Evolutionary conservation across 2,888 invertebrate genomes (phyloP).

Genomic region (Drosophila robusta): DNA sequence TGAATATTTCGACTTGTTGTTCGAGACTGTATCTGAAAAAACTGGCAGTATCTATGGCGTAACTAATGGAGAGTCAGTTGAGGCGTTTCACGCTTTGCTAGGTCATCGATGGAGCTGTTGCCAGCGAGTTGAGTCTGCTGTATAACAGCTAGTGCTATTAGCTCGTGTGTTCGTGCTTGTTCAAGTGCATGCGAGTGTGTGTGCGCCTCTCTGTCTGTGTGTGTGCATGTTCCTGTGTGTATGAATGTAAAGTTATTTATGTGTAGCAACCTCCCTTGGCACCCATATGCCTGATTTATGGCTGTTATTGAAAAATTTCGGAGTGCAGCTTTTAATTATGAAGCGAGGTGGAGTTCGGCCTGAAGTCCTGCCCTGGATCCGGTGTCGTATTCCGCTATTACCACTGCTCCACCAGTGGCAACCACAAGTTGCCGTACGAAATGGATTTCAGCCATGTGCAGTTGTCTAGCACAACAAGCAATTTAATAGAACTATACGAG

Average conservation of each 20-base stretch:
- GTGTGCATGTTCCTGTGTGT: slow-evolving; percentile 15
- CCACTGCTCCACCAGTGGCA: slow-evolving; percentile 24
- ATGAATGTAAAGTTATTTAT: slow-evolving; percentile 78
- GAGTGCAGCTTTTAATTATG: slow-evolving; percentile 82
- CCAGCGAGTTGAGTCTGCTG: slow-evolving; percentile 7
- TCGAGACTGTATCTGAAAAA: neutral
- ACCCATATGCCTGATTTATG: slow-evolving; percentile 83
- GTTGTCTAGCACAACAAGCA: slow-evolving; percentile 22
- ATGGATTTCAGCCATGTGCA: slow-evolving; percentile 39
- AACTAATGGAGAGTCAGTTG: slow-evolving; percentile 68
- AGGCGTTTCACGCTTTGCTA: slow-evolving; percentile 63
- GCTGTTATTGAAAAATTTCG: slow-evolving; percentile 84
- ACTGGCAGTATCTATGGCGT: slow-evolving; percentile 58
- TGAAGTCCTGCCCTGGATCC: slow-evolving; percentile 14
- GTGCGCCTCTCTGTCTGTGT: slow-evolving; percentile 4
- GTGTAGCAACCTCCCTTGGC: slow-evolving; percentile 74
- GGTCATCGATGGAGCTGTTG: slow-evolving; percentile 58
- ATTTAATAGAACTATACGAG: neutral
- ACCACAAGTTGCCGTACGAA: slow-evolving; percentile 30
- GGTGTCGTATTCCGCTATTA: slow-evolving; percentile 19
- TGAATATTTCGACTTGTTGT: neutral
- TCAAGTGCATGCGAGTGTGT: slow-evolving; percentile 1
- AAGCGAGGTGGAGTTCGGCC: slow-evolving; percentile 46
- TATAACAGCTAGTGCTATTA: slow-evolving; percentile 23
- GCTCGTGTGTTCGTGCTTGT: slow-evolving; percentile 22